Base-by-base conservation (phyloP, 2,797 vertebrate genomes). In the Margarornis squamiger region DNA sequence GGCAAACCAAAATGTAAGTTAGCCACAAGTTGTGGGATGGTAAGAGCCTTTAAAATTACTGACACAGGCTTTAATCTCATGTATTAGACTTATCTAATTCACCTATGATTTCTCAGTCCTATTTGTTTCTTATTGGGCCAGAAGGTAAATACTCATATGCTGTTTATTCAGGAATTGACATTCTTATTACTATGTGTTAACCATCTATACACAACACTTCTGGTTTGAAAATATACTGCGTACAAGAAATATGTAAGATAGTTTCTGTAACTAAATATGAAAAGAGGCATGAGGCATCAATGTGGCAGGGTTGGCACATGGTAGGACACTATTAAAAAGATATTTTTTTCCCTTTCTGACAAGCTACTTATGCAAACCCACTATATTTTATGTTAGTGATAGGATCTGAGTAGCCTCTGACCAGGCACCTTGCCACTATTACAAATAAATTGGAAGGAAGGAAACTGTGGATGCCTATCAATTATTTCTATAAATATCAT, bases 161-260 rank as follows among this genome's bases (percentile, higher is more conserved):
- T 95, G 51, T 92, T 96, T 90, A 88, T 92, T 92, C 72, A 83
- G 66, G 72, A 92, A 41, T 82, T 94, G 78, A 82, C 49, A 86
- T 93, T 92, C 70, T 91, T 87, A 0, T 83, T 86, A 96, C 96
- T 95, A 92, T 92, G 92, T 96, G 93, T 90, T 96, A 97, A 90
- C 34, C 71, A 94, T 74, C 57, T 83, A 95, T 71, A 67, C 39
- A 90, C 85, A 97, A 93, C 93, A 95, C 72, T 95, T 97, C 92
- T 97, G 94, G 52, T 96, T 92, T 73, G 84, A 92, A 96, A 97
- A 96, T 96, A 94, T 96, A 92, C 88, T 97, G 92, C 94, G 96
- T 96, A 93, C 87, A 81, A 95, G 81, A 95, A 96, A 97, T 95
- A 94, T 41, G 74, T 86, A 86, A 87, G 55, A 39, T 91, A 75